These are phyloP conservation scores for Lithobates pipiens DNA, from an alignment of 2,797 vertebrate species.

Conservation along the genomic window DNA sequence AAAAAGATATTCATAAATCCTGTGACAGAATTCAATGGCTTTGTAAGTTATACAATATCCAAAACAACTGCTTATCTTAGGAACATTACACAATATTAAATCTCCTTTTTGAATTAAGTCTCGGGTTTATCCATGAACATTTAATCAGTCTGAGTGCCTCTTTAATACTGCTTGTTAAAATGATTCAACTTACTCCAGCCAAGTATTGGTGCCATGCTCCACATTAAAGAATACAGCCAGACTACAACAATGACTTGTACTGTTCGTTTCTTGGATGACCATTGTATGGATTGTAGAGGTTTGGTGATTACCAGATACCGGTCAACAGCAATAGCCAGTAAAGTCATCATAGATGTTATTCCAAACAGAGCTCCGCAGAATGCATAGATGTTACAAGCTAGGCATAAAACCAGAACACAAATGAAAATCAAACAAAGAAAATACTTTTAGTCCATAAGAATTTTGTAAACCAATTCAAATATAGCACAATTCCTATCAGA, in stretches of 20 bases:
- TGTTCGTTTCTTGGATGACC: conserved; percentile 69
- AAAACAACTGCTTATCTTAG: not conserved
- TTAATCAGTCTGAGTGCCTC: conserved; percentile 29
- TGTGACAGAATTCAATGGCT: not conserved
- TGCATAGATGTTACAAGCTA: conserved; percentile 73
- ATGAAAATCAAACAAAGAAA: not conserved
- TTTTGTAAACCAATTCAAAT: not conserved
- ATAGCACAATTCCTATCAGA: too few relatives aligned
- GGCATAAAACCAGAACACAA: conserved; percentile 48
- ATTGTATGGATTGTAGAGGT: conserved; percentile 71
- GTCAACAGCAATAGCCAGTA: conserved; percentile 73
- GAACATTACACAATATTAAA: conserved; percentile 31
- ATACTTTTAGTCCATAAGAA: not conserved
- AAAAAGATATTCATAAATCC: not conserved
- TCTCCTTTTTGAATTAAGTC: not conserved
- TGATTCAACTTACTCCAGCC: conserved; percentile 73
- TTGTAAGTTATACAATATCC: not conserved
- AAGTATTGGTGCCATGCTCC: conserved; percentile 71
- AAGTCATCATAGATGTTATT: conserved; percentile 77
- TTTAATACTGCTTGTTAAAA: not conserved
- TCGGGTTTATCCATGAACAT: not conserved
- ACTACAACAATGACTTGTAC: conserved; percentile 63
- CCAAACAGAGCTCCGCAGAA: conserved; percentile 76
- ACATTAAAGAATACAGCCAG: conserved; percentile 72
- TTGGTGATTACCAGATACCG: conserved; percentile 75